These are phyloP conservation scores for Sinosuthora webbiana DNA, from an alignment of 2,113 vertebrate species.

Conservation along the genomic window DNA sequence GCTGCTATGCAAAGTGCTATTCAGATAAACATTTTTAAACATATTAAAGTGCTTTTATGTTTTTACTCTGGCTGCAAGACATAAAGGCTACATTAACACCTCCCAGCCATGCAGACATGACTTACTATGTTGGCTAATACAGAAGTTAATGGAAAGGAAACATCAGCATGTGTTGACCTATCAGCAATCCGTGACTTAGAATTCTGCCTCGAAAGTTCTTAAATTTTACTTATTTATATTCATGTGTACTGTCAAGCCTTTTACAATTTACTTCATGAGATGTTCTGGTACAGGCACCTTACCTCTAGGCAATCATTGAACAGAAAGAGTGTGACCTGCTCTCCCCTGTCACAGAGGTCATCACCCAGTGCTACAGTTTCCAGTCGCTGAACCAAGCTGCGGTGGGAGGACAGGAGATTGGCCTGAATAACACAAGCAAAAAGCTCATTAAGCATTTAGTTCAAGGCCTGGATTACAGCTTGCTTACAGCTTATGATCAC, in stretches of 20 bases:
- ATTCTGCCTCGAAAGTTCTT: neutral
- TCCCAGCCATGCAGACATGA: neutral
- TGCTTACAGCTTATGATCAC: neutral
- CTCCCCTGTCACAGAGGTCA: slow-evolving; percentile 93
- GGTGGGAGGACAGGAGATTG: slow-evolving; percentile 95
- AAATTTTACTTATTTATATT: neutral
- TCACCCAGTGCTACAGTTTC: slow-evolving; percentile 92
- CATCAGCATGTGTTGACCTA: neutral
- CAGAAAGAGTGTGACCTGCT: slow-evolving; percentile 94
- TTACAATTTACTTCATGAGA: neutral
- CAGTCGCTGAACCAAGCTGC: slow-evolving; percentile 88
- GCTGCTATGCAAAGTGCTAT: neutral
- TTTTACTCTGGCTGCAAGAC: neutral
- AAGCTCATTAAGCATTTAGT: slow-evolving; percentile 49
- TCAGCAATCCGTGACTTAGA: neutral
- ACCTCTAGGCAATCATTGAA: slow-evolving; percentile 99
- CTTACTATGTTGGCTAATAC: neutral
- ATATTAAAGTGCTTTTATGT: neutral
- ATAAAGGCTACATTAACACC: neutral
- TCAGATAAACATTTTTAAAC: neutral
- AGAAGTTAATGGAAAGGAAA: neutral
- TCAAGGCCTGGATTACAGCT: neutral
- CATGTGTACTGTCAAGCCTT: neutral
- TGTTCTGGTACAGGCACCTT: neutral
- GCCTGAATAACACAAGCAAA: slow-evolving; percentile 75